Conservation (phyloP, 2,113 vertebrate genomes). For the Leptosomus discolor region DNA sequence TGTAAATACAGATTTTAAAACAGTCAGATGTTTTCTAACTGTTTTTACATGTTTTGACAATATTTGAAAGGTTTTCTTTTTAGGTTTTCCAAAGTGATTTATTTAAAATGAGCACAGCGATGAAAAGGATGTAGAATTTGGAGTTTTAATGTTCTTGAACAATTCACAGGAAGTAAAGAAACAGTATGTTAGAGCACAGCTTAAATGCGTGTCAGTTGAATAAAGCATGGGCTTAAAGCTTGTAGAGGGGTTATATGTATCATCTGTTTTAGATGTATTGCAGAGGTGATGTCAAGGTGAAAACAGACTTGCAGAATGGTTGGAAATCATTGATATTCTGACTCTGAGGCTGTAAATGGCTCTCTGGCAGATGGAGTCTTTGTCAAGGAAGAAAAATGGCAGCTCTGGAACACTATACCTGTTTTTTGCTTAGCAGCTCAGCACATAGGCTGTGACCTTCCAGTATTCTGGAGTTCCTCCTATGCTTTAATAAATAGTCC, state of each 20-base stretch:
- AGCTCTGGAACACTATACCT: constrained; percentile 80
- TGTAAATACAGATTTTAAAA: neutral
- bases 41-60: neutral
- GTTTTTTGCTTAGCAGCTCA: constrained; percentile 77
- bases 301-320: constrained; percentile 81
- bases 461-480: constrained; percentile 72
- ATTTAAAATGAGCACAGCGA: neutral
- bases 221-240: constrained; percentile 60
- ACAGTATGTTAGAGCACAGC: constrained; percentile 22
- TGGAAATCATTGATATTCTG: constrained; percentile 97
- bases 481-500: constrained; percentile 80
- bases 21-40: neutral
- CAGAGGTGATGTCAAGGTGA: constrained; percentile 94
- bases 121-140: neutral
- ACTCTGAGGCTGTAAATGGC: constrained; percentile 90
- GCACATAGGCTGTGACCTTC: constrained; percentile 85
- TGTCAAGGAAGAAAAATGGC: constrained; percentile 97
- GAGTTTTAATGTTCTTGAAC: neutral
- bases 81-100: neutral
- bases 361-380: constrained; percentile 95
- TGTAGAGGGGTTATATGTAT: constrained; percentile 67
- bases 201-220: constrained; percentile 65
- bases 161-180: constrained; percentile 55
- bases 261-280: constrained; percentile 75
- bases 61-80: neutral